Evolutionary conservation across 2,797 vertebrate genomes (phyloP).

Genomic region (Tympanoctomys barrerae): DNA sequence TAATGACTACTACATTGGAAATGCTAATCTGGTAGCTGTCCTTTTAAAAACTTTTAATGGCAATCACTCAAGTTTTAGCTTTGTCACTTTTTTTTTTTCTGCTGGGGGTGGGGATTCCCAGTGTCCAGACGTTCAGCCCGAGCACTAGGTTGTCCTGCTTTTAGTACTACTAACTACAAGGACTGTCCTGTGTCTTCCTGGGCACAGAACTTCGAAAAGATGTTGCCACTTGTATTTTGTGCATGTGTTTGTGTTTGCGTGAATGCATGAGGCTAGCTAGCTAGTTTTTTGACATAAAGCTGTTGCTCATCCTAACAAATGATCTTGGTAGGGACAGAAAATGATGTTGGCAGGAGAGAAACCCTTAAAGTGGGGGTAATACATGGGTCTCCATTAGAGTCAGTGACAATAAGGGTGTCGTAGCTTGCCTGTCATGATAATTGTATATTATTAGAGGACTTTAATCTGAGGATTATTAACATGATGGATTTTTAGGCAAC

Average conservation of each 20-base stretch:
- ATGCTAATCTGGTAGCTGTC: background rate
- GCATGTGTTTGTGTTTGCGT: rapidly evolving
- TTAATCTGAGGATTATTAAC: conserved; percentile 86
- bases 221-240: background rate
- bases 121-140: background rate
- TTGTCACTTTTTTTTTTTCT: background rate
- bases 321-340: background rate
- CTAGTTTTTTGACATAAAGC: background rate
- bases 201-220: background rate
- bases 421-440: conserved; percentile 85
- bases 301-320: conserved; percentile 15
- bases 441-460: conserved; percentile 83
- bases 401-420: conserved; percentile 71
- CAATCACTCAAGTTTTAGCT: background rate
- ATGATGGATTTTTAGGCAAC: conserved; percentile 76
- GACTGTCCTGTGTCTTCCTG: background rate
- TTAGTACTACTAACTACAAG: background rate
- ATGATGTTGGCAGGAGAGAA: background rate
- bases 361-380: conserved; percentile 36
- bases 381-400: conserved; percentile 53
- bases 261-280: background rate
- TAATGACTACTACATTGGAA: background rate
- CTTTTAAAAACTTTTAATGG: background rate
- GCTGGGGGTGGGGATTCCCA: background rate
- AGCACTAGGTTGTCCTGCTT: background rate